Conservation (phyloP, 2,888 invertebrate genomes). For the Cephalotes varians region DNA sequence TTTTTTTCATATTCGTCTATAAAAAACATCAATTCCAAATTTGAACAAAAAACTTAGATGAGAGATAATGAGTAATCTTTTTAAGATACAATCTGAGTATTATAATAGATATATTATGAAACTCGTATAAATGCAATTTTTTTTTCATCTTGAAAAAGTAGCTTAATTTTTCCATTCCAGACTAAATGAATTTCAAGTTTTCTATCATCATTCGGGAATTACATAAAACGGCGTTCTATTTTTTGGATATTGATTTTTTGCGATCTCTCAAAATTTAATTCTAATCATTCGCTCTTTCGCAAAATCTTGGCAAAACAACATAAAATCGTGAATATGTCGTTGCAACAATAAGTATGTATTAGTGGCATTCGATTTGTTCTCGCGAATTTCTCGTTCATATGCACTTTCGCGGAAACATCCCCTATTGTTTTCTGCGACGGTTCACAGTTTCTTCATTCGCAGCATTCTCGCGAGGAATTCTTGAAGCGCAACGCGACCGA, state of each 20-base stretch:
- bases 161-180: not conserved
- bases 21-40: not conserved
- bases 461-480: slow-evolving; percentile 38
- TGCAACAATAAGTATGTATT: not conserved
- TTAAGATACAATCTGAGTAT: not conserved
- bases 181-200: not conserved
- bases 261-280: not conserved
- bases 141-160: not conserved
- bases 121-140: not conserved
- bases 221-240: not conserved
- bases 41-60: not conserved
- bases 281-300: not conserved
- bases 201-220: not conserved
- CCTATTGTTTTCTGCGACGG: slow-evolving; percentile 5
- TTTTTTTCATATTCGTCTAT: not conserved
- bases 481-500: slow-evolving; percentile 15
- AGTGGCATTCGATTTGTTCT: slow-evolving; percentile 8
- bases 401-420: slow-evolving; percentile 30
- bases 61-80: not conserved
- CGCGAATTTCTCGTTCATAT: slow-evolving; percentile 35
- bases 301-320: not conserved
- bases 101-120: not conserved
- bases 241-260: not conserved
- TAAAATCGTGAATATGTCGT: not conserved
- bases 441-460: not conserved